Conservation (phyloP, 2,797 vertebrate genomes). For the Tangara arthus region DNA sequence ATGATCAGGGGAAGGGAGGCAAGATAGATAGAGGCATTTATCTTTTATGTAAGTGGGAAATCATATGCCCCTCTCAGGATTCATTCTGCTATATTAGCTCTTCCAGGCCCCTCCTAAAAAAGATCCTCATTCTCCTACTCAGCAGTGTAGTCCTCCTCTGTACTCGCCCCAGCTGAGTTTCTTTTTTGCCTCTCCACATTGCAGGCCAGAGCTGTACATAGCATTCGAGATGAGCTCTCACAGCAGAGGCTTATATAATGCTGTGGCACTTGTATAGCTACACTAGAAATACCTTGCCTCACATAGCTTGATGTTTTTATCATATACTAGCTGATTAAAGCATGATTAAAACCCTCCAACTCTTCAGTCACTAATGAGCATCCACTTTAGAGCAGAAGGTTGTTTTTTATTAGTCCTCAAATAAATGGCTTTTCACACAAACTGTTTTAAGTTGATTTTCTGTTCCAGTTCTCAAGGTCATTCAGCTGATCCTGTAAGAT, state of each 20-base stretch:
- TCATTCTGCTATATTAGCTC: constrained; percentile 46
- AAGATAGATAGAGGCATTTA: background rate
- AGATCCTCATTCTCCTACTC: constrained; percentile 58
- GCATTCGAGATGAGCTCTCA: constrained; percentile 52
- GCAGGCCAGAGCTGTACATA: constrained; percentile 51
- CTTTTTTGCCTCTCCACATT: constrained; percentile 57
- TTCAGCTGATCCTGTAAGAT: constrained; percentile 26
- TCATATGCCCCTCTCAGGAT: background rate
- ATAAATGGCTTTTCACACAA: constrained; percentile 54
- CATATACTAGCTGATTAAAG: constrained; percentile 66
- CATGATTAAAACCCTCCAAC: constrained; percentile 68
- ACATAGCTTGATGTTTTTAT: constrained; percentile 62
- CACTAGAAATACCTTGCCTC: constrained; percentile 66
- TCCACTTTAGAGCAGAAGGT: constrained; percentile 48
- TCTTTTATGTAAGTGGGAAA: constrained; percentile 36
- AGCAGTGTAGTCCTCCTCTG: constrained; percentile 59
- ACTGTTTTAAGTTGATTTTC: constrained; percentile 42
- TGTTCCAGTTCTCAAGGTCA: constrained; percentile 52
- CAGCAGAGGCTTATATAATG: constrained; percentile 65
- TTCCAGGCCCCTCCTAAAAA: constrained; percentile 60
- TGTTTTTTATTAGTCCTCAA: constrained; percentile 43
- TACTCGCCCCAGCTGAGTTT: constrained; percentile 65
- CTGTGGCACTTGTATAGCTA: constrained; percentile 60
- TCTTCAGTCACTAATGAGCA: constrained; percentile 67
- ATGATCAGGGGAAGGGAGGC: background rate